Base-by-base conservation (phyloP, 2,113 vertebrate genomes). In the Gallinago paraguaiae region DNA sequence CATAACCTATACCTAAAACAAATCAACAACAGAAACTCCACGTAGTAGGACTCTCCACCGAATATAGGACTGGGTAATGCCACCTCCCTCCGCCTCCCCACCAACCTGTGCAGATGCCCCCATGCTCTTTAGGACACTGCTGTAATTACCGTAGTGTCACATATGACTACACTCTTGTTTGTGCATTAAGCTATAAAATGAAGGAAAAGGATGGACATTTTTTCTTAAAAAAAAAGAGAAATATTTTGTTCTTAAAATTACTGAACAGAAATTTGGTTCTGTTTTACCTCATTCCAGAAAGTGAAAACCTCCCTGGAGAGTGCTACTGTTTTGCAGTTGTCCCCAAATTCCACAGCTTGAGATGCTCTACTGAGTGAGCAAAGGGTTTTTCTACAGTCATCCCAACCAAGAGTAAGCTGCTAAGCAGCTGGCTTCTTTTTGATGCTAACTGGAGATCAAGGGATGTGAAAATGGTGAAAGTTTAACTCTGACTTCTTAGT, bases 1-100 rank as follows among this genome's bases (percentile, higher is more conserved):
- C 91, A 91, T 89, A 50, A 70, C 91, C 95, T 94, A 60, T 14
- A 89, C 94, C 93, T 93, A 95, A 67, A 96, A 94, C 75, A 82
- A 24, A 94, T 23, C 87, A 92, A 82, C 67, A 84, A 79, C 53
- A 95, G 56, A 88, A 45, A 74, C 90, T 19, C 54, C 76, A 16
- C 9, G 1, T 12, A 13, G 87, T 75, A 5, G 69, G 18, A 51
- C n/a, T 61, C 41, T 43, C 13, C 1, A 28, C 43, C 22, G 56
- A 16, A 2, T 4, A 37, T 1, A 37, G 72, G 54, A 53, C 61
- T 45, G n/a, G 59, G 19, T 45, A 35, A 82, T 3, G 1, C 17
- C 72, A 63, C 59, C 19, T 37, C 54, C 71, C 56, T 54, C 53
- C 57, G 10, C 59, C 67, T 45, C 69, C 70, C 56, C 77, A 9